phyloP scores from a whole-genome alignment of 30 jellyfish, hydroid and myxozoan species.

The Aurelia coerulea region DNA sequence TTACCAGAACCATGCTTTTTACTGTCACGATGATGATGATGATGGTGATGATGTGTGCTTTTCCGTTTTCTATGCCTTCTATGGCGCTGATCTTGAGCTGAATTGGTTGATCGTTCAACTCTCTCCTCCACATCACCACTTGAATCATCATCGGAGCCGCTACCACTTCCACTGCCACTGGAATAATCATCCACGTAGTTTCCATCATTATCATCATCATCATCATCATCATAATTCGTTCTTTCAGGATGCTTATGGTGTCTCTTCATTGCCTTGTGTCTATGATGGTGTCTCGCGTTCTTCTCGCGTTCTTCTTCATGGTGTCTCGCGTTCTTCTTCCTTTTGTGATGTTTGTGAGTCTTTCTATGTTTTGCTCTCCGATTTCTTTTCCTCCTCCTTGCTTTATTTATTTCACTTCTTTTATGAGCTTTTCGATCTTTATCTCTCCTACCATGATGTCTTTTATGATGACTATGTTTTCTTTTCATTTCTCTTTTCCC shows the following conservation, averaged over 20 bases:
- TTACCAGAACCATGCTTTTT: conserved; percentile 5
- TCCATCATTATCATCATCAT: conserved; percentile 25
- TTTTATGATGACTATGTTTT: not conserved
- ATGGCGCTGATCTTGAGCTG: not conserved
- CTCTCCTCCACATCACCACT: conserved; percentile 72
- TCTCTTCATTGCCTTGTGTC: not conserved
- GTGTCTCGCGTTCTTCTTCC: not conserved
- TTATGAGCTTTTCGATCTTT: not conserved
- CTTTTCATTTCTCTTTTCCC: not conserved
- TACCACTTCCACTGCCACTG: conserved; percentile 43
- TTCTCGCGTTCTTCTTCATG: not conserved
- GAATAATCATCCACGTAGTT: conserved; percentile 51
- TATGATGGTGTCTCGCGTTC: not conserved
- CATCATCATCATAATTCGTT: conserved; percentile 16
- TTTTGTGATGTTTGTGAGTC: conserved; percentile 21
- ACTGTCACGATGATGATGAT: not conserved
- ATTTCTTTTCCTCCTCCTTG: conserved; percentile 1
- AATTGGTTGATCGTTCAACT: conserved; percentile 49
- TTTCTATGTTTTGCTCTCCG: not conserved
- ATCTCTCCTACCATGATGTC: not conserved
- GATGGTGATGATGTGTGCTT: not conserved
- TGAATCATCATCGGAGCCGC: conserved; percentile 43
- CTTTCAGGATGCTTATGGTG: not conserved
- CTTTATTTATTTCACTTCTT: conserved; percentile 12
- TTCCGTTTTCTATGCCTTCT: conserved; percentile 23